phyloP scores from a whole-genome alignment of 2,888 invertebrate species.

The Ischnura elegans region DNA sequence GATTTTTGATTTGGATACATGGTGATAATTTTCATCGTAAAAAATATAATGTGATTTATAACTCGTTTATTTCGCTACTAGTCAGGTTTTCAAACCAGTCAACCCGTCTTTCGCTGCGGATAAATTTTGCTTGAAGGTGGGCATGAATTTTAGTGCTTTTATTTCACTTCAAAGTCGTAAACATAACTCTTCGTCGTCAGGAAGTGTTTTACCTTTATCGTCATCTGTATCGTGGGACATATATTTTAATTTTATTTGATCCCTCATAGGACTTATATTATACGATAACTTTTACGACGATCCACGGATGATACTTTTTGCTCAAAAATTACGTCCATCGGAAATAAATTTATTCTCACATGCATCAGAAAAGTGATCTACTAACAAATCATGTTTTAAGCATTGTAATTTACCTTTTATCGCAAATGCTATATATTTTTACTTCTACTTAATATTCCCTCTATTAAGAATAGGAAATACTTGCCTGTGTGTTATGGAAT shows the following conservation, averaged over 20 bases:
- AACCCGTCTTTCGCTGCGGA: neutral
- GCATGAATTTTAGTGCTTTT: neutral
- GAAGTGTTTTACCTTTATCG: neutral
- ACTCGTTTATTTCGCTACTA: neutral
- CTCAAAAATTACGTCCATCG: no score
- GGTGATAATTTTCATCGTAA: neutral
- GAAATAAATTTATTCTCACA: no score
- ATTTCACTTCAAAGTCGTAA: neutral
- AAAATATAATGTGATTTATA: neutral
- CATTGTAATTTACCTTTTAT: no score
- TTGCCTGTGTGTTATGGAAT: no score
- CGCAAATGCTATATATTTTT: no score
- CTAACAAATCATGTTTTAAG: no score
- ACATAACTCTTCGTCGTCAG: neutral
- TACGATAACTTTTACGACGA: no score
- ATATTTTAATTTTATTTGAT: neutral
- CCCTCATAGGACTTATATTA: neutral
- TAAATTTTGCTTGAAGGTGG: neutral
- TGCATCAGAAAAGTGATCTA: no score
- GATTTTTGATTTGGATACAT: neutral
- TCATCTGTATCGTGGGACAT: neutral
- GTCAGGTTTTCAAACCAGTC: neutral
- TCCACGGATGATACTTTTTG: no score
- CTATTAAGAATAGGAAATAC: no score
- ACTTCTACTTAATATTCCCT: no score